phyloP scores from a whole-genome alignment of 2,797 vertebrate genomes.

The Sebastes cheni region DNA sequence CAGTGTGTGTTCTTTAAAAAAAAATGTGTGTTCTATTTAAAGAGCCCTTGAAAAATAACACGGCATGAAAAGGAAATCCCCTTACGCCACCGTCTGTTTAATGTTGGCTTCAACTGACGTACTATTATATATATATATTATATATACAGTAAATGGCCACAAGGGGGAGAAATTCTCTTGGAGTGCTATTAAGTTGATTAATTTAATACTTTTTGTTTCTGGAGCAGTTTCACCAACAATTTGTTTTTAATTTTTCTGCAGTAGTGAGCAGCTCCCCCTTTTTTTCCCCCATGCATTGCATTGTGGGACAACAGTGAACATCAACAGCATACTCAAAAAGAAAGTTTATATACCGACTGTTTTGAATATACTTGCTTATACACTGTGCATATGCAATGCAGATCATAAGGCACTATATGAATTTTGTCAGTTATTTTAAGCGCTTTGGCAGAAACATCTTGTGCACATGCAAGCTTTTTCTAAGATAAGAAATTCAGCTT shows the following conservation, averaged over 20 bases:
- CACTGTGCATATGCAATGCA: background rate
- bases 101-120: background rate
- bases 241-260: background rate
- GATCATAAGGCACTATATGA: background rate
- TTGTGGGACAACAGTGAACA: background rate
- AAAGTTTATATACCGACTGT: background rate
- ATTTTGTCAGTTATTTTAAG: background rate
- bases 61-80: background rate
- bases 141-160: background rate
- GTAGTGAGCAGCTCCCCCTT: background rate
- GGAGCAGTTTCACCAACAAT: background rate
- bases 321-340: background rate
- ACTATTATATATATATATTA: too few relatives aligned
- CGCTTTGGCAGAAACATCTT: background rate
- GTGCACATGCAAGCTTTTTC: background rate
- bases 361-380: background rate
- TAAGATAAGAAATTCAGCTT: constrained; percentile 16
- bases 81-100: background rate
- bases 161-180: constrained; percentile 21
- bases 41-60: background rate
- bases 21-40: background rate
- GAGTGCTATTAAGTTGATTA: background rate
- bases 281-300: background rate
- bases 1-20: background rate
- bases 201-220: background rate